These are phyloP conservation scores for Melolontha melolontha DNA, from an alignment of 2,888 invertebrate genomes.

Conservation along the genomic window DNA sequence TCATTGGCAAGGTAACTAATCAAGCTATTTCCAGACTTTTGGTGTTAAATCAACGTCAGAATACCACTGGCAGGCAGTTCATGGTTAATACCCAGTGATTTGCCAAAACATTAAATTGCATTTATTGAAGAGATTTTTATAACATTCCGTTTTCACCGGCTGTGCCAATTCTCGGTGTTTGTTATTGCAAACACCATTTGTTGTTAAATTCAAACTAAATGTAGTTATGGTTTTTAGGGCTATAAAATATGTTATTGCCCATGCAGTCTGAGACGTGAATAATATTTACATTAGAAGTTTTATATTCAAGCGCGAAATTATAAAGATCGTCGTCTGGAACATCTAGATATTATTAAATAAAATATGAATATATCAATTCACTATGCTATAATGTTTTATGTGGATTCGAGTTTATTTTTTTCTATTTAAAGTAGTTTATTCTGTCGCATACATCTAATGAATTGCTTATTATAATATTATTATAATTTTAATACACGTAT, in stretches of 20 bases:
- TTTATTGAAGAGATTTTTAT: conserved; percentile 11
- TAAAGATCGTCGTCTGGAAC: too few relatives aligned
- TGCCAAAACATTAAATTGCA: conserved; percentile 31
- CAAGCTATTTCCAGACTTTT: conserved; percentile 18
- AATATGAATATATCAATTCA: too few relatives aligned
- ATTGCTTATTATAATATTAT: too few relatives aligned
- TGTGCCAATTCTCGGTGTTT: conserved; percentile 4
- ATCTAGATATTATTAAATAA: too few relatives aligned
- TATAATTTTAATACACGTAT: too few relatives aligned
- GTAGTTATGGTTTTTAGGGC: conserved; percentile 1
- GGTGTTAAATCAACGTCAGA: conserved; percentile 10
- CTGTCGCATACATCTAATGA: too few relatives aligned
- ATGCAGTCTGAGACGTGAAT: conserved; percentile 4
- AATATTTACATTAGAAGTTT: not conserved
- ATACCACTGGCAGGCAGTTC: conserved; percentile 1
- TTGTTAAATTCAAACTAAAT: not conserved
- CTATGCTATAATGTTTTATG: too few relatives aligned
- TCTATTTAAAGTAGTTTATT: too few relatives aligned
- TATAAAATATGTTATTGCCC: conserved; percentile 7
- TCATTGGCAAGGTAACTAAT: conserved; percentile 31
- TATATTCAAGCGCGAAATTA: too few relatives aligned
- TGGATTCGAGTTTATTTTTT: too few relatives aligned
- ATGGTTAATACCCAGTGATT: conserved; percentile 14
- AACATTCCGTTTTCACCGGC: conserved; percentile 1
- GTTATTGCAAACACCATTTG: conserved; percentile 3